Base-by-base conservation (phyloP, 2,113 vertebrate genomes). In the Ptilonorhynchus violaceus region DNA sequence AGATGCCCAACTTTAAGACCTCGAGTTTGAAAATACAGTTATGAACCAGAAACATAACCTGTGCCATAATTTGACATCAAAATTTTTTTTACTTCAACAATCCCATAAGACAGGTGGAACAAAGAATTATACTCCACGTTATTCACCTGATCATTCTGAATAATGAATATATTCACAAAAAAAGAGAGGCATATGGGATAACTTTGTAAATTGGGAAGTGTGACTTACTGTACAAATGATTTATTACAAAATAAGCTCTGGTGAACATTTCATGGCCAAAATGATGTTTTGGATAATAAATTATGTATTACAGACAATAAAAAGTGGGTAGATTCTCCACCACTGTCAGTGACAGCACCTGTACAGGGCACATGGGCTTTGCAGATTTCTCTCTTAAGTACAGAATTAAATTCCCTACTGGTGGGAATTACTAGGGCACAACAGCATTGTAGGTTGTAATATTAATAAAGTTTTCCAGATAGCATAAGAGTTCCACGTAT, bases 401-500 rank as follows among this genome's bases (percentile, higher is more conserved):
- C 4, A 41, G 74, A 53, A 69, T 50, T 25, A 69, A 92, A 59
- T 78, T 68, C 70, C 64, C 22, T 30, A 28, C 28, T 74, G 50
- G 22, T 53, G 52, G 53, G 66, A 81, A 67, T 92, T 60, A 21
- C 44, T 53, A 4, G 30, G 39, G 33, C 39, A 59, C 56, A 64
- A 15, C 28, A 74, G 60, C 72, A 47, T 72, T 91, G 68, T 75
- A 75, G 47, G 19, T 15, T 74, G 24, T 33, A 35, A 30, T 18
- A 64, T 55, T 90, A 83, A 52, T 74, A 6, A 74, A 47, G 9
- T 67, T 81, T 81, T 90, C 41, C 64, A n/a, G 44, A 77, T 90
- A 74, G 6, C 1, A 0, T 8, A 22, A 63, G 44, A 31, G 55
- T 52, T 70, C 44, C 52, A 37, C 0, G 0, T 69, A 86, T 33